phyloP scores from a whole-genome alignment of 2,113 vertebrate species.

The Saguinus imperator region DNA sequence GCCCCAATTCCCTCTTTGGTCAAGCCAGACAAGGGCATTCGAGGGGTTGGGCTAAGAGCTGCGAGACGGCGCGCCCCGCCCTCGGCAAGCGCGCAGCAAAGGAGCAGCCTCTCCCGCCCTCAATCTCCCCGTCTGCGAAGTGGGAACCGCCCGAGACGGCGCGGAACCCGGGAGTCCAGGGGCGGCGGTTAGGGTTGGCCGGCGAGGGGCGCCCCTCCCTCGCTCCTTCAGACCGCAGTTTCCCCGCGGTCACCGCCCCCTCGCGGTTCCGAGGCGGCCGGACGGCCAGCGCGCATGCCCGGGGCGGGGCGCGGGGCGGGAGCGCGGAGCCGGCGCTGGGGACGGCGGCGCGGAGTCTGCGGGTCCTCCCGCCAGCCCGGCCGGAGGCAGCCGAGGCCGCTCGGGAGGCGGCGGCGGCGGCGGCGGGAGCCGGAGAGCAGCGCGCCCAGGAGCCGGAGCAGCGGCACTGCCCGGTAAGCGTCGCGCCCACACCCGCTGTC shows the following conservation, averaged over 20 bases:
- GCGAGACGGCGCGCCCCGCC: background rate
- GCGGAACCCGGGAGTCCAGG: background rate
- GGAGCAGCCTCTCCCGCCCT: background rate
- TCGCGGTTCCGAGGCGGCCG: background rate
- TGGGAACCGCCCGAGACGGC: background rate
- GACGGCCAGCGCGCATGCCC: slow-evolving; percentile 20
- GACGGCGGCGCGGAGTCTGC: slow-evolving; percentile 35
- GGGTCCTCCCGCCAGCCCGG: slow-evolving; percentile 58
- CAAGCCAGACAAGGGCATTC: background rate
- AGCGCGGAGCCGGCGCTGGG: background rate
- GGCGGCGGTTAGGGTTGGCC: background rate
- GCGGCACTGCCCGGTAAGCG: slow-evolving; percentile 45
- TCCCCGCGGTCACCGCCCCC: slow-evolving; percentile 56
- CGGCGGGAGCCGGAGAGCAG: slow-evolving; percentile 17
- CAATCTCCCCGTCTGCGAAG: background rate
- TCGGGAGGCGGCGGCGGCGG: background rate
- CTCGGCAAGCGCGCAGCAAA: background rate
- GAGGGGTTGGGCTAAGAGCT: background rate
- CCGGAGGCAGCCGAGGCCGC: slow-evolving; percentile 39
- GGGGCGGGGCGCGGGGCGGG: slow-evolving; percentile 63
- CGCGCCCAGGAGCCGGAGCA: background rate
- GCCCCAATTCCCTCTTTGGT: background rate
- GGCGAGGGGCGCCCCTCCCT: background rate
- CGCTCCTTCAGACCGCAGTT: accelerated
- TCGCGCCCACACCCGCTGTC: slow-evolving; percentile 12